phyloP scores from a whole-genome alignment of 2,797 vertebrate genomes.

The Ctenopoma kingsleyae region DNA sequence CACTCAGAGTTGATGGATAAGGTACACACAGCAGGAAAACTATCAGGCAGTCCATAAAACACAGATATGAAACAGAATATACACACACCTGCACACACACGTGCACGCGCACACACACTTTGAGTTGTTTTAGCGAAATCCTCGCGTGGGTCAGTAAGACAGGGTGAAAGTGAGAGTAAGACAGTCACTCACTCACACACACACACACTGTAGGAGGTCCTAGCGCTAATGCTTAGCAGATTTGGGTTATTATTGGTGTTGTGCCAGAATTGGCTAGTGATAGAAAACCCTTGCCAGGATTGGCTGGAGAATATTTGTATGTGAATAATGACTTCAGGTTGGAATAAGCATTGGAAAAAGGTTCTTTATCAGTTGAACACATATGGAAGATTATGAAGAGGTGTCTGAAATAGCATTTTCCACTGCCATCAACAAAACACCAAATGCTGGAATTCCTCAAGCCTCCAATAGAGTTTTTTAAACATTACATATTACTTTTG shows the following conservation, averaged over 20 bases:
- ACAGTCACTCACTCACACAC: conserved; percentile 19
- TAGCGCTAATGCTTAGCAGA: conserved; percentile 70
- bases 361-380: conserved; percentile 70
- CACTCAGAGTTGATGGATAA: conserved; percentile 64
- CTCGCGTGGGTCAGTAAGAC: conserved; percentile 50
- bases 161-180: conserved; percentile 41
- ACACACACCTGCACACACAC: conserved; percentile 30
- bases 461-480: neutral
- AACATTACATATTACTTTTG: conserved; percentile 34
- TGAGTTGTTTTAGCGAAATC: conserved; percentile 57
- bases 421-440: conserved; percentile 41
- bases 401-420: conserved; percentile 65
- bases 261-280: conserved; percentile 71
- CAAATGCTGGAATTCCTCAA: conserved; percentile 26
- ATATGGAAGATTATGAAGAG: conserved; percentile 56
- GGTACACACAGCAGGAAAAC: conserved; percentile 50
- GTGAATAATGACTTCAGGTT: conserved; percentile 73
- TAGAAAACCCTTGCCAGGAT: conserved; percentile 69
- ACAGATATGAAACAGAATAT: conserved; percentile 59
- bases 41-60: conserved; percentile 68
- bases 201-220: conserved; percentile 60
- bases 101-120: conserved; percentile 1
- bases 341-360: conserved; percentile 61
- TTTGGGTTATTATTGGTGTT: conserved; percentile 72
- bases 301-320: conserved; percentile 63